Evolutionary conservation across 2,113 vertebrate species (phyloP).

Genomic region (Collichthys lucidus): DNA sequence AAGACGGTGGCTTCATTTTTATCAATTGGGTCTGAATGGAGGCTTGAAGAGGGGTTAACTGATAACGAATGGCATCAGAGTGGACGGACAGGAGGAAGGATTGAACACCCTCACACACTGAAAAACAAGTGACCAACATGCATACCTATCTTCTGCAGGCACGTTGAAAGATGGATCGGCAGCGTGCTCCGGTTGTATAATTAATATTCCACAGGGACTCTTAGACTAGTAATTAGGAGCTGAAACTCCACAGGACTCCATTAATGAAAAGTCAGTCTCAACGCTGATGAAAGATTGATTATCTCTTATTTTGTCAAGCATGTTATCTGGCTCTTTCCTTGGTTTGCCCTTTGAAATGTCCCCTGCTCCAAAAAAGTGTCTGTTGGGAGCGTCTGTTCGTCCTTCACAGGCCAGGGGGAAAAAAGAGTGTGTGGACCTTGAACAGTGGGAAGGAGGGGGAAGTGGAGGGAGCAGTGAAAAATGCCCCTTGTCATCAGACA

Average conservation of each 20-base stretch:
- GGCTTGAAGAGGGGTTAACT: background rate
- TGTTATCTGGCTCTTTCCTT: conserved; percentile 47
- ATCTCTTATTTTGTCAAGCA: conserved; percentile 52
- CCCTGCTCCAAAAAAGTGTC: conserved; percentile 15
- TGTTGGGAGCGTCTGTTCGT: conserved; percentile 40
- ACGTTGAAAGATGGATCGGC: conserved; percentile 44
- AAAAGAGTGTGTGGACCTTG: conserved; percentile 66
- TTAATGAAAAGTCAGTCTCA: conserved; percentile 73
- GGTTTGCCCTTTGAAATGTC: conserved; percentile 61
- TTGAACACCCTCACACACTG: background rate
- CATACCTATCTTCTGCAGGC: conserved; percentile 7
- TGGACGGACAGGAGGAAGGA: background rate
- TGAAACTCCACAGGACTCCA: conserved; percentile 68
- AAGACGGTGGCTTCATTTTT: conserved; percentile 13
- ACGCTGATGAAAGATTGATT: conserved; percentile 70
- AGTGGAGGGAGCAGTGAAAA: conserved; percentile 66
- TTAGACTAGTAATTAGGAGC: conserved; percentile 68
- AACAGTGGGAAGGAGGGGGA: conserved; percentile 45
- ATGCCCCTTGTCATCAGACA: conserved; percentile 68
- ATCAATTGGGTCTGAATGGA: conserved; percentile 4
- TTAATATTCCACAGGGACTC: conserved; percentile 73
- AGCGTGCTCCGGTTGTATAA: conserved; percentile 57
- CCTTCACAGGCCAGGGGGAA: conserved; percentile 60
- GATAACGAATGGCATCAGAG: conserved; percentile 9
- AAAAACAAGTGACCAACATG: conserved; percentile 18